phyloP scores from a whole-genome alignment of 2,113 vertebrate species.

The Phyllopteryx taeniolatus region DNA sequence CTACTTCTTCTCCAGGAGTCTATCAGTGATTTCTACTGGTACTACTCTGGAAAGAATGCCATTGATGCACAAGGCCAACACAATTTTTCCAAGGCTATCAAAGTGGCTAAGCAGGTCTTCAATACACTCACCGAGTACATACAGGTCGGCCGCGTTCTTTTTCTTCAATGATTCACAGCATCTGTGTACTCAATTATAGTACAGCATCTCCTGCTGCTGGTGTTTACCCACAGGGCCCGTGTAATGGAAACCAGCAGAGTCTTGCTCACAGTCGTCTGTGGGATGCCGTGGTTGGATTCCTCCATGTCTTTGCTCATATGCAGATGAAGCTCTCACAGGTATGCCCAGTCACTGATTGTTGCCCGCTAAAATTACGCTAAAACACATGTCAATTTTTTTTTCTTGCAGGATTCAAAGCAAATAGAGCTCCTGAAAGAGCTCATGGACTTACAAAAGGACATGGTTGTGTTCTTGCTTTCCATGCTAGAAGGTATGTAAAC shows the following conservation, averaged over 20 bases:
- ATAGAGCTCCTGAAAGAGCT: slow-evolving; percentile 90
- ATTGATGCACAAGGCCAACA: slow-evolving; percentile 88
- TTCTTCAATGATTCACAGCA: background rate
- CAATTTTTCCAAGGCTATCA: slow-evolving; percentile 93
- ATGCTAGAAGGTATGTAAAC: slow-evolving; percentile 87
- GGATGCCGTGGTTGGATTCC: slow-evolving; percentile 95
- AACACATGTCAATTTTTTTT: too few species aligned
- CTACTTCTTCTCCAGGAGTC: slow-evolving; percentile 78
- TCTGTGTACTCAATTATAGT: background rate
- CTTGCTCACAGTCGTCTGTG: slow-evolving; percentile 91
- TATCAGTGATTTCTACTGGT: slow-evolving; percentile 98
- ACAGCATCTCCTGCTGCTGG: background rate
- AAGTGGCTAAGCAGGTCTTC: slow-evolving; percentile 94
- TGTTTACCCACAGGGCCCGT: slow-evolving; percentile 80
- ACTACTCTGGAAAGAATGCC: slow-evolving; percentile 91
- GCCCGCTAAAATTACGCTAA: background rate
- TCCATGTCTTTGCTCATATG: slow-evolving; percentile 95
- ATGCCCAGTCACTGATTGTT: slow-evolving; percentile 2
- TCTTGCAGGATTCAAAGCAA: slow-evolving; percentile 87
- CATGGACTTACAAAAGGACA: slow-evolving; percentile 96
- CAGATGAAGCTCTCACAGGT: slow-evolving; percentile 98
- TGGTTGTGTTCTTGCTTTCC: slow-evolving; percentile 95
- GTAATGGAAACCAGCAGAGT: slow-evolving; percentile 93
- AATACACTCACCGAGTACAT: slow-evolving; percentile 97
- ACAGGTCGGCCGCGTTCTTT: slow-evolving; percentile 75